phyloP scores from a whole-genome alignment of 2,888 invertebrate species.

The Zaprionus bogoriensis region DNA sequence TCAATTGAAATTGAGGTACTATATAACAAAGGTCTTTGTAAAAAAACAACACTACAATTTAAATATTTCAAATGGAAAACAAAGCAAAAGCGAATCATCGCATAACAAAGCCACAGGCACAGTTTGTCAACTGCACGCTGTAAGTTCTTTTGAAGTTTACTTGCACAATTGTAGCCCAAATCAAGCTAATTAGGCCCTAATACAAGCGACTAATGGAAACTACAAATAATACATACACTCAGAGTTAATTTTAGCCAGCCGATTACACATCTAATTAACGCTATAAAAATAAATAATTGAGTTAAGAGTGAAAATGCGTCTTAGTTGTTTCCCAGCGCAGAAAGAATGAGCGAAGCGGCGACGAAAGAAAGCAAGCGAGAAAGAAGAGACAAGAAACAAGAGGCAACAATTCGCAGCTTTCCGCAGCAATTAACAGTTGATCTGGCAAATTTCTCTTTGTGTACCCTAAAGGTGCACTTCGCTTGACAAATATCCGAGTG shows the following conservation, averaged over 20 bases:
- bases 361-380: background rate
- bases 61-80: no score
- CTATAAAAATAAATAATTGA: slow-evolving; percentile 6
- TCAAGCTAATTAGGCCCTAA: background rate
- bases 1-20: no score
- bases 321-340: background rate
- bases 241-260: slow-evolving; percentile 16
- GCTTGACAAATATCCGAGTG: slow-evolving; percentile 20
- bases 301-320: slow-evolving; percentile 34
- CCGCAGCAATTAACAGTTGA: slow-evolving; percentile 31
- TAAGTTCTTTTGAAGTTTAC: no score
- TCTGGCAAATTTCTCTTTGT: slow-evolving; percentile 46
- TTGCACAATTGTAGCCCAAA: no score
- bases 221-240: background rate
- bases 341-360: background rate
- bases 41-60: no score
- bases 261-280: slow-evolving; percentile 26
- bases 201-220: no score
- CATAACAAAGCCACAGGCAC: no score
- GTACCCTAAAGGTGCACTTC: slow-evolving; percentile 34
- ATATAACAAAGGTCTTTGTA: no score
- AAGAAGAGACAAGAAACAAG: background rate
- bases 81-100: no score
- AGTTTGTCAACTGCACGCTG: no score
- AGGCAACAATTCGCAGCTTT: slow-evolving; percentile 28